Base-by-base conservation (phyloP, 2,888 invertebrate genomes). In the Hyposoter dolosus region DNA sequence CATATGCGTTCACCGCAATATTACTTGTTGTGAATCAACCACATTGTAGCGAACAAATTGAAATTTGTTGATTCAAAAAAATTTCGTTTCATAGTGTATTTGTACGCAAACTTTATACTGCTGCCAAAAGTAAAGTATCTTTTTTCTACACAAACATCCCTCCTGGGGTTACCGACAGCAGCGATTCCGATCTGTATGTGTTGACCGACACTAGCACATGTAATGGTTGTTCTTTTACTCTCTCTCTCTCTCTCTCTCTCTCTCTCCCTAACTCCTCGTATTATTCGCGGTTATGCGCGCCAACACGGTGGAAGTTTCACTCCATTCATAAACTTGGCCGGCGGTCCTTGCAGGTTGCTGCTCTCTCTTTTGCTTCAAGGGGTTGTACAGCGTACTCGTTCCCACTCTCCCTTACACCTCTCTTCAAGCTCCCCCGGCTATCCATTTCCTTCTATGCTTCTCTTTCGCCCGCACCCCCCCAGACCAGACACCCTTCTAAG, bases 271-370 rank as follows among this genome's bases (percentile, higher is more conserved):
- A 87, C 85, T 79, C 63, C 76, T 83, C 84, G 88, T 80, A 79
- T 80, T 83, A 79, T 76, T 60, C 72, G 72, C 83, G 87, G 83
- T 84, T 85, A 88, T 89, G 88, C 86, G 86, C 88, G 83, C 86
- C 74, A 82, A 85, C 81, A 88, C 85, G 87, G 89, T 88, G 88
- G 89, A 92, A 92, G 92, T 92, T 92, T 92, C 91, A 91, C 90
- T 92, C 90, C 92, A 92, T 92, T 92, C 92, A 92, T 92, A 91
- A 92, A 88, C 86, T 87, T 89, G 87, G 87, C 84, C 71, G 71
- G 85, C 71, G 71, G 85, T 86, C 87, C 80, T 71, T 82, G 45
- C 77, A 66, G 53, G 28, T 40, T n/a, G 76, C 43, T 79, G 87
- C 87, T 86, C 74, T 50, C 63, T 65, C 65, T 72, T 32, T 65